Evolutionary conservation across 2,797 vertebrate species (phyloP), one percentile per base, ranked within the genome.

Genomic region (Aulostomus chinensis): DNA sequence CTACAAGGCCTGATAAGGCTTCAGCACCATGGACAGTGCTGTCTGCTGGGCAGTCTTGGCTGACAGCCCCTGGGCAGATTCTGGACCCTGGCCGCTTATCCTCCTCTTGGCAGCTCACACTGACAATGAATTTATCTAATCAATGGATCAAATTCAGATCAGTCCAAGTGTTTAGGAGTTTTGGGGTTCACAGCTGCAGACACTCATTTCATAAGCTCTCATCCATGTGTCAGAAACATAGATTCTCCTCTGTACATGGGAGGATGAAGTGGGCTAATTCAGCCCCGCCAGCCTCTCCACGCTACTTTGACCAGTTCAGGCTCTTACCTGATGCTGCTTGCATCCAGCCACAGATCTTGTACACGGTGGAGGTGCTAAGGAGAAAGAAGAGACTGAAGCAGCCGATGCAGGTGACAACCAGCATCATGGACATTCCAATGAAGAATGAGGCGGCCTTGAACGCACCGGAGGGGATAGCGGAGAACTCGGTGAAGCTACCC

Each of bases 321-420:
- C 12, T 5, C 92, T 92, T 80, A 96, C 96, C 95, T 40, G 95
- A 95, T 55, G 84, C 87, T 35, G 95, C 94, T 73, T 98, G 96
- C 94, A 97, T 96, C 96, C 96, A 98, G 81, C 95, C 96, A 55
- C 96, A 98, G 85, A 97, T 98, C 88, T 98, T 98, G 79, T 97
- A 98, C 65, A 97, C 96, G 36, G 96, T 98, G 86, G 95, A 94
- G 47, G 95, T 98, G 90, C 95, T 95, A 88, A 96, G 96, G 87
- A 97, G 94, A 89, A 98, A 98, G 92, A 98, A 98, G 85, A 98
- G 95, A 40, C 89, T 91, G 86, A 98, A 98, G 89, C 93, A 96
- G 69, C 88, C 89, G 83, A 98, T 98, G 84, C 95, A 98, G 81
- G 90, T 86, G 79, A 96, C 92, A 58, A 96, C 92, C 77, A 98